phyloP scores from a whole-genome alignment of 2,888 invertebrate species.

The Heliconius aoede region DNA sequence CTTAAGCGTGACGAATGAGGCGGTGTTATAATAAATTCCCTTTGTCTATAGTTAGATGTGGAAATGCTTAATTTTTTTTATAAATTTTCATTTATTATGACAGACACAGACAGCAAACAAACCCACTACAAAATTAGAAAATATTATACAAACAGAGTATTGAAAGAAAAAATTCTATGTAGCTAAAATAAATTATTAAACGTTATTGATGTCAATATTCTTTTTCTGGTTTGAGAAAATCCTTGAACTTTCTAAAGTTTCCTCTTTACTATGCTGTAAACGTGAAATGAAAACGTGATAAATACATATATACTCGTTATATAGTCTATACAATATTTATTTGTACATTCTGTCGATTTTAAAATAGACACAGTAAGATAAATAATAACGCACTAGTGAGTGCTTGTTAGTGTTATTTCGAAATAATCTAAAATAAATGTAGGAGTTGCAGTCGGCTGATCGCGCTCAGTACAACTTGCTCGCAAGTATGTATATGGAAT shows the following conservation, averaged over 20 bases:
- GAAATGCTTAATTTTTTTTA: neutral
- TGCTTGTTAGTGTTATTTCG: slow-evolving; percentile 31
- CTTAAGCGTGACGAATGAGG: neutral
- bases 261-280: neutral
- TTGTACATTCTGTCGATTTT: neutral
- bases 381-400: slow-evolving; percentile 9
- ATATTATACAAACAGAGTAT: no score
- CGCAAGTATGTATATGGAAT: slow-evolving; percentile 60
- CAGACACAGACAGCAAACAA: no score
- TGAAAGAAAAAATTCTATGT: no score
- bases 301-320: neutral
- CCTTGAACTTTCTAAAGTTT: neutral
- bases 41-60: neutral
- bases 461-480: slow-evolving; percentile 61
- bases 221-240: no score
- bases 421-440: slow-evolving; percentile 41
- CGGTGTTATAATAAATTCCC: neutral
- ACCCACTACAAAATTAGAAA: no score
- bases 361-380: slow-evolving; percentile 17
- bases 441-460: slow-evolving; percentile 48
- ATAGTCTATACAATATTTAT: neutral
- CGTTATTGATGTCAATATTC: no score
- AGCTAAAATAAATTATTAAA: no score
- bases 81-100: no score
- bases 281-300: neutral